Evolutionary conservation across 1,140 invertebrate genomes (phyloP), one percentile per base, ranked within the genome.

Genomic region (Oscheius sp.): DNA sequence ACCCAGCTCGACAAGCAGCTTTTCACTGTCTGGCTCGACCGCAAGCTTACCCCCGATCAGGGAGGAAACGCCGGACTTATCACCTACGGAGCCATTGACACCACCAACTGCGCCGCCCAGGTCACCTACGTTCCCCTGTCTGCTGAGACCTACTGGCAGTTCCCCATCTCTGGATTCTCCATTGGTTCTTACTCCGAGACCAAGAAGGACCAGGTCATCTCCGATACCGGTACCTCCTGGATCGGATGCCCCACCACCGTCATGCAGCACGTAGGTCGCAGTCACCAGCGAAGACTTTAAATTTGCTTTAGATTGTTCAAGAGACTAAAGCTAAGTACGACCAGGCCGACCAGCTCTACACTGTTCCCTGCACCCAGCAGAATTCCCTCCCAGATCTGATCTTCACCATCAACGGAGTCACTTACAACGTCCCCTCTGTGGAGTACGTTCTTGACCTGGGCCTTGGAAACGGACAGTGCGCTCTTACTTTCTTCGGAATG

Each of bases 11-110:
- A 74, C 35, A 38, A 62, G 20, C 66, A 36, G 7, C 61, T 79
- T 32, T 79, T 79, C 75, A 79, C 78, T 23, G 78, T 79, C 18
- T 79, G 78, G 78, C 65, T 79, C 15, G 78, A 79, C 38, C 77
- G 78, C 26, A 65, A 79, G 31, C 32, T 79, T 34, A 61, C 65
- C 31, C 65, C 58, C 35, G 52, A 70, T 29, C 49, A 76, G 46
- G 78, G 65, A 26, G 46, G 49, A 62, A 61, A 28, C 59, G 76
- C 61, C 10, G 78, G 78, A 36, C 72, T 78, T 7, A 79, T 79
- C 78, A 79, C 78, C 70, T 79, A 79, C 66, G 78, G 78, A 34
- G 78, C 75, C 15, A 15, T 79, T 18, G 78, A 79, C 65, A 75
- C 59, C 35, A 32, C 46, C 46, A 79, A 79, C 67, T 79, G 78